Base-by-base conservation (phyloP, 2,888 invertebrate genomes). In the Drosophila mercatorum region DNA sequence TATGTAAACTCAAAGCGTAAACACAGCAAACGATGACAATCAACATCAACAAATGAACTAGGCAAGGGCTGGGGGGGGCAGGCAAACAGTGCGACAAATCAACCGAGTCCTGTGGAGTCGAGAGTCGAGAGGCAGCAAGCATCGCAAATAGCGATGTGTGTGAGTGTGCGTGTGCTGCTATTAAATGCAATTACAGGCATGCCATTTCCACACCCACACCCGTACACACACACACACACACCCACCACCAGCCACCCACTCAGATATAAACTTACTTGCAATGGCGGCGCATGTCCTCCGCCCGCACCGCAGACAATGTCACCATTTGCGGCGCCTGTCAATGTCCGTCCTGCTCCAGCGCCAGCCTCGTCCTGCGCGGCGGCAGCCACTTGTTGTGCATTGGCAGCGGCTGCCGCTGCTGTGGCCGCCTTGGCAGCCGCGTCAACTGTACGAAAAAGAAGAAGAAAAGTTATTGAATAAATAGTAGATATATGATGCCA, bases 321-420 rank as follows among this genome's bases (percentile, higher is more conserved):
- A 28, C 95, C 95, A 91, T 95, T 95, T 75, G 94, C 95, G 59
- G 84, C 81, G 86, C 87, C 78, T 62, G 53, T 94, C 94, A 82
- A 93, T 94, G 69, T 93, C 47, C 79, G 68, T 78, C 80, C 81
- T 28, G 28, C 75, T n/a, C 61, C 78, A 10, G 64, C 82, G 22
- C 41, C 41, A 10, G 66, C 82, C 22, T 92, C 92, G 63, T 91
- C 92, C 65, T 91, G 92, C 63, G 85, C 93, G 28, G 91, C 88
- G 52, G 77, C 88, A 75, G 91, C 78, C 84, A 88, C 89, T 83
- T 86, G 86, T 87, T 88, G 89, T 71, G 78, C 78, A 61, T 78
- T 84, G 80, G 77, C 81, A 53, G 81, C 72, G 40, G 81, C 69
- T 36, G 83, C 77, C n/a, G 87, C 72, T 46, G 83, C 73, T 34